These are phyloP conservation scores for Buceros bicornis DNA, from an alignment of 2,797 vertebrate genomes.

Conservation along the genomic window DNA sequence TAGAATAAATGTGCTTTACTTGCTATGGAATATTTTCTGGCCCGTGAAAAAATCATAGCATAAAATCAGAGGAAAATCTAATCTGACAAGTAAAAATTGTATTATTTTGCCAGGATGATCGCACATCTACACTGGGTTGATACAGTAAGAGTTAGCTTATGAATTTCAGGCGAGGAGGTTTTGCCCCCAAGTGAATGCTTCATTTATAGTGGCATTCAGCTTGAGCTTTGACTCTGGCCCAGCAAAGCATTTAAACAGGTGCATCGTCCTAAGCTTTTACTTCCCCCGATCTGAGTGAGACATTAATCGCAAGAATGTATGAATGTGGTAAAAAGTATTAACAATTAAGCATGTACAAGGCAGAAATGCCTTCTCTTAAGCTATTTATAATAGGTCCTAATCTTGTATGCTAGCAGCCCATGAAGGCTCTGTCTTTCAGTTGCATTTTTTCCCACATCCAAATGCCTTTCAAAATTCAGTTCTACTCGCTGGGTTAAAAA, in stretches of 20 bases:
- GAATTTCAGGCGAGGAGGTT: background rate
- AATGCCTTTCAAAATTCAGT: slow-evolving; percentile 4
- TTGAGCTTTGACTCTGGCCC: background rate
- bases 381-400: background rate
- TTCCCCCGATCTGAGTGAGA: background rate
- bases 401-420: background rate
- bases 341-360: background rate
- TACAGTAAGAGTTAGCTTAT: background rate
- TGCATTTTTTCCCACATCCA: background rate
- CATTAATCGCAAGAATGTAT: background rate
- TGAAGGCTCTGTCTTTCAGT: background rate
- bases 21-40: background rate
- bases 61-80: background rate
- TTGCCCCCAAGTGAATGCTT: background rate
- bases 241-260: background rate
- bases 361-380: background rate
- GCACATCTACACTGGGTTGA: rapidly evolving
- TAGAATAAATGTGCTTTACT: background rate
- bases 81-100: background rate
- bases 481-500: background rate
- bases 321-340: background rate
- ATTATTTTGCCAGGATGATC: background rate
- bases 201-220: background rate
- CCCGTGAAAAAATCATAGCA: background rate
- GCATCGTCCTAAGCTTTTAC: background rate